Conservation (phyloP, 1,140 invertebrate species). For the Drosophila kohkoa region DNA sequence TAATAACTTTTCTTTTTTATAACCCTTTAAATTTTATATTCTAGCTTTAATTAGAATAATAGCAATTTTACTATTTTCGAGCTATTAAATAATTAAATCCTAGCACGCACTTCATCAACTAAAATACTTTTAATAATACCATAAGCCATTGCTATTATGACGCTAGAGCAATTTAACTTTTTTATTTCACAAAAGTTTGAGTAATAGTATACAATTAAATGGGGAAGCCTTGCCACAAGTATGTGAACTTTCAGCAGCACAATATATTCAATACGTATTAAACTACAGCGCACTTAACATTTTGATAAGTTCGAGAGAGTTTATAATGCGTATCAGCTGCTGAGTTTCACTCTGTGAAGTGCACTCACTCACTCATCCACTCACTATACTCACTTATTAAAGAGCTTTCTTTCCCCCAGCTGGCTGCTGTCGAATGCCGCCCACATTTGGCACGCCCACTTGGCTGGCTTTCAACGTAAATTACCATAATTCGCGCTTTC, state of each 20-base stretch:
- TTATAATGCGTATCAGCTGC: conserved; percentile 19
- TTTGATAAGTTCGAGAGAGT: conserved; percentile 18
- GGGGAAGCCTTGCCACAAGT: background rate
- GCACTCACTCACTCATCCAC: conserved; percentile 21
- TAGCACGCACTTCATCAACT: too few species aligned
- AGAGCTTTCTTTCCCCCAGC: background rate
- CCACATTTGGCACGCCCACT: conserved; percentile 32
- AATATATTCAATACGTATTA: background rate
- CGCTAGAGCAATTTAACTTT: background rate
- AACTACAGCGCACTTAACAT: background rate
- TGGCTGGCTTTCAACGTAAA: conserved; percentile 56
- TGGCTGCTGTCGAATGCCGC: background rate
- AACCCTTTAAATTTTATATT: too few species aligned
- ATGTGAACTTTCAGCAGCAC: background rate
- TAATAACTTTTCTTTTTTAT: too few species aligned
- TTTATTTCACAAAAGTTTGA: background rate
- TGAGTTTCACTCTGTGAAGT: conserved; percentile 23
- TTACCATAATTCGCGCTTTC: conserved; percentile 65
- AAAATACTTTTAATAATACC: too few species aligned
- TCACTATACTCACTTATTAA: conserved; percentile 20
- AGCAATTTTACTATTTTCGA: background rate
- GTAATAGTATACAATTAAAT: background rate
- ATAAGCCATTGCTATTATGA: too few species aligned
- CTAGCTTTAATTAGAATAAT: too few species aligned
- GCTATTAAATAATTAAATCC: background rate